Base-by-base conservation (phyloP, 2,888 invertebrate species). In the Caenorhabditis auriculariae region DNA sequence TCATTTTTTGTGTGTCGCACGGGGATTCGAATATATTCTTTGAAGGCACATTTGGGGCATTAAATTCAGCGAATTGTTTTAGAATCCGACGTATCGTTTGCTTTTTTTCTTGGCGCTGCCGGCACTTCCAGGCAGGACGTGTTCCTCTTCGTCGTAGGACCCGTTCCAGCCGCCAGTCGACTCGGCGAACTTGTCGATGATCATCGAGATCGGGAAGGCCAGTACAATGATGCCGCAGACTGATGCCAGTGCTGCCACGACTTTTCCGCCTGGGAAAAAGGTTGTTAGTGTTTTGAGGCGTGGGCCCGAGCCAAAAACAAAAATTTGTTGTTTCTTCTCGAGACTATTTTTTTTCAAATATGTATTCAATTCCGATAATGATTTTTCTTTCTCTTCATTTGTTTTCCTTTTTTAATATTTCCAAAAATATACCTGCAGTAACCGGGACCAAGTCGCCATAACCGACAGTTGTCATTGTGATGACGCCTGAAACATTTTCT, bases 151-250 rank as follows among this genome's bases (percentile, higher is more conserved):
- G 12, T 42, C 54, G 19, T 66, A 56, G 12, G 54, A 46, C 37
- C 66, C 57, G 48, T 52, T 54, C 72, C 73, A 75, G n/a, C 69
- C 64, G 7, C 72, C 69, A 0, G 78, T 78, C 39, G 69, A 69
- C 54, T 78, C 78, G 42, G 79, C 79, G 53, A 79, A 79, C 41
- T 79, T 79, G 60, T 79, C 79, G 54, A 79, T 76, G 27, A 79
- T 79, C 78, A 79, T 77, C 3, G 77, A 77, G 45, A 79, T 79
- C 17, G 79, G 79, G 65, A 79, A 79, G 27, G 79, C 79, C 26
- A 77, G 65, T 4, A 75, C 74, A 37, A 78, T 79, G 50, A 78
- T 78, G 32, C 79, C 79, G 51, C 79, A 79, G 5, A 79, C 77
- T 12, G 69, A 69, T 15, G 79, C 78, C 37, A 74, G 43, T 1